A percentile compares a stretch with the other conserved stretches of the same genome.
Conservation (phyloP, 1,140 invertebrate species). For the Drosophila auraria region DNA sequence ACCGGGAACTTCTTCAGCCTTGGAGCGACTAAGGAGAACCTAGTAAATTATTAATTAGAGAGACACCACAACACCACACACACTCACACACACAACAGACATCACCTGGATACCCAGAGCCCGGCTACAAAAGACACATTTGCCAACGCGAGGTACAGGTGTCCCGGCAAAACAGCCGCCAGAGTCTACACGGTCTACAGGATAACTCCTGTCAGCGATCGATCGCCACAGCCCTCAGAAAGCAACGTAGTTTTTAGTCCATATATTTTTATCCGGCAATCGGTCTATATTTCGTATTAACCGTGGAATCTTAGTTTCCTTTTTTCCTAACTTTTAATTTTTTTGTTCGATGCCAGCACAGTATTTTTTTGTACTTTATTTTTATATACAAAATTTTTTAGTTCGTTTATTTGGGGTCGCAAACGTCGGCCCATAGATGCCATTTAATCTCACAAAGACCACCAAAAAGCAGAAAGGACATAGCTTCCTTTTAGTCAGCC, state of each 20-base stretch:
- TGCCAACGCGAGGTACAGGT: neutral
- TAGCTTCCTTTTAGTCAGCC: constrained; percentile 40
- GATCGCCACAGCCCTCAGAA: constrained; percentile 28
- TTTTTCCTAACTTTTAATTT: too few relatives aligned
- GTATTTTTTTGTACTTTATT: constrained; percentile 71
- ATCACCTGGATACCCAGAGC: constrained; percentile 25
- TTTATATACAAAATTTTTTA: constrained; percentile 53
- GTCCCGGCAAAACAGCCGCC: constrained; percentile 37
- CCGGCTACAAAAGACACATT: constrained; percentile 41
- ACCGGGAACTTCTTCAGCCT: constrained; percentile 10
- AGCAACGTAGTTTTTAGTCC: constrained; percentile 38
- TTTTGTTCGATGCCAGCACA: constrained; percentile 58
- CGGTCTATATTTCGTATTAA: constrained; percentile 31
- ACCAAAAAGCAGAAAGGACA: constrained; percentile 30
- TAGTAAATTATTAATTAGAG: constrained; percentile 57
- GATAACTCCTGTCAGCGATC: constrained; percentile 1
- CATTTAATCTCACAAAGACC: constrained; percentile 60
- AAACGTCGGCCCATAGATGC: constrained; percentile 26
- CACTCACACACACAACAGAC: constrained; percentile 14
- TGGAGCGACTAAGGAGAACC: constrained; percentile 15
- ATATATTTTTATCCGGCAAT: constrained; percentile 53
- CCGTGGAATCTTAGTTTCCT: constrained; percentile 40
- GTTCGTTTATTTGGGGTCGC: constrained; percentile 4
- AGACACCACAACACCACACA: constrained; percentile 10
- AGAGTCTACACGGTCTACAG: constrained; percentile 23